phyloP scores from a whole-genome alignment of 2,888 invertebrate genomes.

The Sicus ferrugineus region DNA sequence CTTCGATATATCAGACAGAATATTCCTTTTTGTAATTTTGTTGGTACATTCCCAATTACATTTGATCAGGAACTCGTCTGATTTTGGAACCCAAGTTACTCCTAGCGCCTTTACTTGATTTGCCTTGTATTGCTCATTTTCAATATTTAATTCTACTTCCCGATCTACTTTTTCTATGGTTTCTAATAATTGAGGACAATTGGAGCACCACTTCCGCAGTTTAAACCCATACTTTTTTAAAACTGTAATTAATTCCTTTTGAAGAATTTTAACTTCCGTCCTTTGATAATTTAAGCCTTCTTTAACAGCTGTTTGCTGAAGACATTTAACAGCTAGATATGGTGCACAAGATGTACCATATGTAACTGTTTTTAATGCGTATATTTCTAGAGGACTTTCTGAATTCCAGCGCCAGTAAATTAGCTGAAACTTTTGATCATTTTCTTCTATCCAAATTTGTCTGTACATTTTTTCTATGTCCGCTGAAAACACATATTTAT shows the following conservation, averaged over 20 bases:
- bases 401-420: too few relatives aligned
- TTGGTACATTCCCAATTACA: neutral
- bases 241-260: conserved; percentile 13
- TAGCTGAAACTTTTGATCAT: neutral
- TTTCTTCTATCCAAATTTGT: too few relatives aligned
- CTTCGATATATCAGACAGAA: conserved; percentile 23
- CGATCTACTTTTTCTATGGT: neutral
- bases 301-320: too few relatives aligned
- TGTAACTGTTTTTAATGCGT: too few relatives aligned
- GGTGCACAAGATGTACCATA: too few relatives aligned
- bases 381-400: neutral
- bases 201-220: conserved; percentile 21
- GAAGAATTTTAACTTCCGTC: neutral
- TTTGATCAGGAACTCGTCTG: conserved; percentile 12
- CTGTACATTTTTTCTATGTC: too few relatives aligned
- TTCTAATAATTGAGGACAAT: neutral
- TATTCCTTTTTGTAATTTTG: conserved; percentile 11
- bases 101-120: conserved; percentile 20
- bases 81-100: conserved; percentile 13
- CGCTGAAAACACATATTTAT: too few relatives aligned
- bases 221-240: conserved; percentile 7
- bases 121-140: neutral
- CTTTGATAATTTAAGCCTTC: conserved; percentile 42
- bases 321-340: too few relatives aligned
- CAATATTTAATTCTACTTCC: conserved; percentile 1